Evolutionary conservation across 2,797 vertebrate genomes (phyloP).

Genomic region (Gobionotothen gibberifrons): DNA sequence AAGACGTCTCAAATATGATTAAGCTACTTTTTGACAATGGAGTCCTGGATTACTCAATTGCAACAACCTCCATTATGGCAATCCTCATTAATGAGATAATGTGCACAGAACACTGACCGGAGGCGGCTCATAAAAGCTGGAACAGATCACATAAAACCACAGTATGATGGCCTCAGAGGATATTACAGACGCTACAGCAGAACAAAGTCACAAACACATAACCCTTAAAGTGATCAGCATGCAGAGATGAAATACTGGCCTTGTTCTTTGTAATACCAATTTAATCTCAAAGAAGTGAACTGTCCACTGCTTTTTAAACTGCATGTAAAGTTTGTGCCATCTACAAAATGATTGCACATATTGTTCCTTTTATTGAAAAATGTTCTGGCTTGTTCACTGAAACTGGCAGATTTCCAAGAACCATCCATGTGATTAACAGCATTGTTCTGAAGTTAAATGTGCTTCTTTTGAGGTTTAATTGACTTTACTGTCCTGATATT

Average conservation of each 20-base stretch:
- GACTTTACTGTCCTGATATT: neutral
- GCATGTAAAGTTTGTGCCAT: neutral
- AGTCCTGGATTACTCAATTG: slow-evolving; percentile 12
- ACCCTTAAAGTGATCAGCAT: neutral
- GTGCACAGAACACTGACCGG: neutral
- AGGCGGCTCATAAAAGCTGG: slow-evolving; percentile 23
- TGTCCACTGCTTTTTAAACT: neutral
- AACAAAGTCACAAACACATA: slow-evolving; percentile 4
- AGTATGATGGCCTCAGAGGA: neutral
- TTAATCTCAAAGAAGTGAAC: neutral
- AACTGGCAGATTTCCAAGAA: neutral
- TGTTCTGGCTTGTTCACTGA: neutral
- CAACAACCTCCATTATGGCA: slow-evolving; percentile 12
- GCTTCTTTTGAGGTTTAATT: neutral
- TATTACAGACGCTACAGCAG: slow-evolving; percentile 4
- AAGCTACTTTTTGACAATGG: slow-evolving; percentile 18
- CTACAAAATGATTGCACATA: neutral
- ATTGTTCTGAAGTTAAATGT: neutral
- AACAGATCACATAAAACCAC: slow-evolving; percentile 17
- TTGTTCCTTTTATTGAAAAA: neutral
- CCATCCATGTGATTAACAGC: neutral
- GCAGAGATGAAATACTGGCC: neutral
- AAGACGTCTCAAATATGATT: neutral
- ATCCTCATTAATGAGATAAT: slow-evolving; percentile 24
- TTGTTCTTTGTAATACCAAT: neutral